Conservation (phyloP, 2,113 vertebrate genomes). For the Neogobius melanostomus region DNA sequence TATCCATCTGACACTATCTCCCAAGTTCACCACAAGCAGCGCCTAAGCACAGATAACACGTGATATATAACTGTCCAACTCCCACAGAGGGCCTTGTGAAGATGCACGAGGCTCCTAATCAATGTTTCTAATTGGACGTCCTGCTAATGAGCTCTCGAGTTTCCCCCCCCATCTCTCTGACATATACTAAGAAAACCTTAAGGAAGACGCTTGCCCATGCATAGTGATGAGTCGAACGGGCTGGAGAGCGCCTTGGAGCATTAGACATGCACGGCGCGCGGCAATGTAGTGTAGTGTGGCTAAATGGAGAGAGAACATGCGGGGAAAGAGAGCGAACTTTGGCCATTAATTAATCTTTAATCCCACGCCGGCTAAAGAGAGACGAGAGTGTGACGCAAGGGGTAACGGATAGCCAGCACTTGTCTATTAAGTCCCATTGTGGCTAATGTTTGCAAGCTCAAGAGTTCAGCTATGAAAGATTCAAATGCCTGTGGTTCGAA, state of each 20-base stretch:
- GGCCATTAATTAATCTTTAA: slow-evolving; percentile 60
- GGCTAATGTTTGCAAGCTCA: background rate
- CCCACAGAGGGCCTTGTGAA: slow-evolving; percentile 22
- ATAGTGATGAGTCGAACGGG: slow-evolving; percentile 49
- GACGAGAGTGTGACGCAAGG: slow-evolving; percentile 14
- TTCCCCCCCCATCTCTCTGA: slow-evolving; percentile 22
- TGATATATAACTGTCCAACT: slow-evolving; percentile 22
- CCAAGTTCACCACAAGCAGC: slow-evolving; percentile 26
- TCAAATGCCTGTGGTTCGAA: too few species aligned
- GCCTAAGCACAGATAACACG: slow-evolving; percentile 37
- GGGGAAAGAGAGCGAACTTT: slow-evolving; percentile 49
- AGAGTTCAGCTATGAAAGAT: background rate
- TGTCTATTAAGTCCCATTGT: slow-evolving; percentile 16
- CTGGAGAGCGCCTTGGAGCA: slow-evolving; percentile 21
- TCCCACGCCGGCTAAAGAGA: slow-evolving; percentile 38
- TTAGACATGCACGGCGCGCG: slow-evolving; percentile 23
- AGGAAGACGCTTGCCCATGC: slow-evolving; percentile 31
- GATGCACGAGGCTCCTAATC: slow-evolving; percentile 35
- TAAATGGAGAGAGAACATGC: slow-evolving; percentile 15
- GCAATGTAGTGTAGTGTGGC: slow-evolving; percentile 37
- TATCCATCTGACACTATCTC: slow-evolving; percentile 30
- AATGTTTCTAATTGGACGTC: slow-evolving; percentile 44
- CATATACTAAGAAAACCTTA: slow-evolving; percentile 34
- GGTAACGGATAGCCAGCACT: slow-evolving; percentile 35
- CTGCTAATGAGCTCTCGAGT: slow-evolving; percentile 47